Base-by-base conservation (phyloP, 2,113 vertebrate species). In the Caretta caretta region DNA sequence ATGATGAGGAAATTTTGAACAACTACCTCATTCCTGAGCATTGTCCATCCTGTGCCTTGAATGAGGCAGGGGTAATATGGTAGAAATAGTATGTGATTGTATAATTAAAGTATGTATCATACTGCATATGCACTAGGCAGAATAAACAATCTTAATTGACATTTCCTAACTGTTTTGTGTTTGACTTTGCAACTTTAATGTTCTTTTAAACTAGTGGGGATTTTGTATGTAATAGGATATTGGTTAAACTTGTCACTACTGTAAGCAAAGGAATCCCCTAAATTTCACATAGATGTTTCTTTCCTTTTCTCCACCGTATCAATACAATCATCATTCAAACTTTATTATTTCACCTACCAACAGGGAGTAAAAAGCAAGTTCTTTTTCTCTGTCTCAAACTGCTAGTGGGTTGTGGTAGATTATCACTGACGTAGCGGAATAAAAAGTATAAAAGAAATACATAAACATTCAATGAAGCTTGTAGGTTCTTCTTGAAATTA, bases 381-480 rank as follows among this genome's bases (percentile, higher is more conserved):
- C 7, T 69, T n/a, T 69, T 69, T n/a, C 62, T 69, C 7, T 65
- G 31, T n/a, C 62, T 69, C 31, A 69, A 35, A n/a, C 62, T n/a
- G 31, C 31, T 69, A n/a, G 16, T 19, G 14, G 16, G 31, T 16
- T 69, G 35, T 19, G 35, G 16, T n/a, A 69, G 62, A 69, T 69
- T 69, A 35, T 69, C 16, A n/a, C 10, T 69, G 16, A 93, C 1
- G 1, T 95, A 95, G 88, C 89, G 84, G 90, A 82, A 91, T 93
- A 88, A 94, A 95, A 96, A 92, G 14, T 76, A 83, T 91, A 96
- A 89, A 79, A 96, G 88, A 93, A 93, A 94, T 96, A 93, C 54
- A 29, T 4, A 81, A 51, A 91, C 92, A 75, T 93, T 42, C 80
- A 88, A 90, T 86, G 48, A 92, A 46, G 9, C 72, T 76, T 76